Base-by-base conservation (phyloP, 2,888 invertebrate species). In the Myopa testacea region DNA sequence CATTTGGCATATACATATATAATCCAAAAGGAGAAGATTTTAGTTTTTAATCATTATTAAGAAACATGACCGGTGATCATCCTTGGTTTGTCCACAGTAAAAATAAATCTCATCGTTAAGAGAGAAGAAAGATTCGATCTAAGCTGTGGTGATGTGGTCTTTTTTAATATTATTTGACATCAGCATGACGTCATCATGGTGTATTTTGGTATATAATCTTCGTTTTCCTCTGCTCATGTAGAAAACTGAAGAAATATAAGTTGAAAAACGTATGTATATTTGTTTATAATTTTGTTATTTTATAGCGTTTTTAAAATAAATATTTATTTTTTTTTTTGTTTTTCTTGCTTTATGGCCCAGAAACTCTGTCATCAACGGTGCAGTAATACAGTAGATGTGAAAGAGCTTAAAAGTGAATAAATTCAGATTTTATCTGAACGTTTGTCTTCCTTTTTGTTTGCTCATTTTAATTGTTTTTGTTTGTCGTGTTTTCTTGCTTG, bases 301-400 rank as follows among this genome's bases (percentile, higher is more conserved):
- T 45, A 10, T 45, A 45, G 45, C 10, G 45, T 10, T 55, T 69
- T 55, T 70, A 37, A 55, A 55, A 4, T 34, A 70, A 16, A 70
- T 26, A 55, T 55, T 58, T 37, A 7, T 26, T 55, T 34, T 37
- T 34, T 34, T 10, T 68, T 58, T n/a, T 63, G 6, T 34, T 12
- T 16, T 40, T 40, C n/a, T 19, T 26, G 26, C 26, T 55, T 55
- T 14, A 55, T 55, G n/a, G 55, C 55, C n/a, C 16, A 4, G n/a
- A 16, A 55, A 8, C 55, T 55, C 55, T n/a, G 10, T n/a, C 2
- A 16, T n/a, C 14, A n/a, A 10, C 14, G n/a, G 4, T 79, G 79
- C 82, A 82, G 82, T 82, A 82, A 82, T 82, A 78, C 67, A 78
- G 79, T 80, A 82, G 81, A 81, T 81, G 81, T 82, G 82, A 82